Evolutionary conservation across 1,140 invertebrate species (phyloP), one percentile per base, ranked within the genome.

Genomic region (Drosophila melanica): DNA sequence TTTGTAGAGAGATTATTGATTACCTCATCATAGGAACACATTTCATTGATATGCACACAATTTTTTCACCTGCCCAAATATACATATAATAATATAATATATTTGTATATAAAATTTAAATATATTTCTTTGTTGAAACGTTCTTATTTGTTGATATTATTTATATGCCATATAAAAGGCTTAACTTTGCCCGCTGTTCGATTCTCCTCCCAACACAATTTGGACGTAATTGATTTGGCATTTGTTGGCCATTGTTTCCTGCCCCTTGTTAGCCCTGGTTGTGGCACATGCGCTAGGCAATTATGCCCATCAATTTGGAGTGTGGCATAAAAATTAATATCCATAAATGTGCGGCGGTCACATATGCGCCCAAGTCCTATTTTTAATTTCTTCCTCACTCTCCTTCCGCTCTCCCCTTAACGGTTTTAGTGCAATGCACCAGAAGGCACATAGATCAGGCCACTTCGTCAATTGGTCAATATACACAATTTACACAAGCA

Each of bases 271-370:
- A 4, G 2, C 23, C 16, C 41, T 45, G 2, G 4, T 20, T 23
- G 5, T 47, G 11, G 1, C 20, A 8, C 20, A n/a, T 48, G 7
- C 30, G 30, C 8, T 27, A 6, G 80, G 60, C 81, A 86, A 86
- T 86, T 78, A 78, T 79, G 62, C 50, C 69, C 69, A 75, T 86
- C 81, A 86, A 86, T 86, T 86, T 75, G 69, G 51, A 71, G 71
- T 77, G 81, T 77, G 86, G 77, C 77, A 86, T 81, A 62, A 81
- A 77, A 86, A 75, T 85, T 84, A 85, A 86, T 86, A 81, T 42
- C 65, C 81, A 85, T 81, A 86, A 85, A 77, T 71, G 81, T 39
- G 55, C 69, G 68, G 51, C 53, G 77, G 74, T 68, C 77, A 81
- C 81, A 85, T 76, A 69, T 85, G 81, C 47, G 59, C 71, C 48